These are phyloP conservation scores for Phaedon cochleariae DNA, from an alignment of 2,888 invertebrate species.

Conservation along the genomic window DNA sequence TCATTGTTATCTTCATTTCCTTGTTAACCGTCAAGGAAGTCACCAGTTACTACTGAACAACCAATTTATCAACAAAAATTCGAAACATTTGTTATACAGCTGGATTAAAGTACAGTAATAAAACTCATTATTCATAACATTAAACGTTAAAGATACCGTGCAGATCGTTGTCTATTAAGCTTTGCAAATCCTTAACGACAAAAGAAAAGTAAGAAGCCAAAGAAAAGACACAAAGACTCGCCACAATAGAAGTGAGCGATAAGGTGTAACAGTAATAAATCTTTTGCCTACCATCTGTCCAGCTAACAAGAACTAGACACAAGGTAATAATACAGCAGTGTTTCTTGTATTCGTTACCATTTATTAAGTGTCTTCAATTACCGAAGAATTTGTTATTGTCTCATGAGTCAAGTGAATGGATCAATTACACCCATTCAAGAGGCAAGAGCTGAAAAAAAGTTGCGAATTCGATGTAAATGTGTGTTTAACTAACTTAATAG, in stretches of 20 bases:
- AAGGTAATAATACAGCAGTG: slow-evolving; percentile 27
- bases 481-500: too few species aligned
- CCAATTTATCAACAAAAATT: slow-evolving; percentile 13
- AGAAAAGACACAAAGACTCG: slow-evolving; percentile 20
- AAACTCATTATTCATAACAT: slow-evolving; percentile 20
- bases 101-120: slow-evolving; percentile 22
- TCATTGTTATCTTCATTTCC: too few species aligned
- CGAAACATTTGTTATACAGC: slow-evolving; percentile 2
- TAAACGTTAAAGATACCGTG: slow-evolving; percentile 14
- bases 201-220: slow-evolving; percentile 16
- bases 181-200: slow-evolving; percentile 6
- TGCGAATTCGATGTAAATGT: too few species aligned
- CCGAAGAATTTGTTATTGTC: slow-evolving; percentile 6
- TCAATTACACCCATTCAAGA: neutral
- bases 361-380: slow-evolving; percentile 12
- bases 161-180: slow-evolving; percentile 14
- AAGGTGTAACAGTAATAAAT: slow-evolving; percentile 38
- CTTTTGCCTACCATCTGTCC: slow-evolving; percentile 33
- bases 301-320: slow-evolving; percentile 33
- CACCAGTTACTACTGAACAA: neutral
- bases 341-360: slow-evolving; percentile 28
- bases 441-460: too few species aligned
- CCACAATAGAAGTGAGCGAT: slow-evolving; percentile 27
- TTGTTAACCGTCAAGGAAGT: slow-evolving; percentile 2
- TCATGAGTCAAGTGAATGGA: neutral